phyloP scores from a whole-genome alignment of 2,113 vertebrate genomes.

The Erythrocercus mccallii region DNA sequence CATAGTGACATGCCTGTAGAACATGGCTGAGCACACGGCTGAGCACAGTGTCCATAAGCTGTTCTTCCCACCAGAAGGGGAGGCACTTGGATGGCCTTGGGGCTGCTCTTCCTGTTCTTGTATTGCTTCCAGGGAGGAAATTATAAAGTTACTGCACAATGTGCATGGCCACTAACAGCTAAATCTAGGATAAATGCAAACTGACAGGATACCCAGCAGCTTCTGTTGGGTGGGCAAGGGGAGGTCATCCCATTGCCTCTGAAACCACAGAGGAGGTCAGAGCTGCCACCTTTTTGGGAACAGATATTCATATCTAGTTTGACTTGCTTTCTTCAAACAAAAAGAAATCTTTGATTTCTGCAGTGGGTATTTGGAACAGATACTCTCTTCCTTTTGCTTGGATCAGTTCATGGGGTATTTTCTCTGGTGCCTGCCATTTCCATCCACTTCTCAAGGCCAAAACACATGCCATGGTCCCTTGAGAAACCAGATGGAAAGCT shows the following conservation, averaged over 20 bases:
- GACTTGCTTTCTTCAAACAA: background rate
- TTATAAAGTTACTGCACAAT: background rate
- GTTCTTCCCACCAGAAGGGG: background rate
- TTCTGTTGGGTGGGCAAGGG: background rate
- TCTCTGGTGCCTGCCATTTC: background rate
- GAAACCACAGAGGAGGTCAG: background rate
- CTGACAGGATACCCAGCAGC: background rate
- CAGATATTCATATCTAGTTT: background rate
- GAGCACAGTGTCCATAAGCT: background rate
- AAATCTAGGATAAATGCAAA: background rate
- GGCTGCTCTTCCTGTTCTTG: background rate
- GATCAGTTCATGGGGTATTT: background rate
- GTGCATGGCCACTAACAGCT: background rate
- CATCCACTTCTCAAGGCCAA: background rate
- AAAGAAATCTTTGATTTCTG: background rate
- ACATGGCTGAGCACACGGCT: background rate
- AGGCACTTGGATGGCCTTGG: background rate
- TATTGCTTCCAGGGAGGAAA: background rate
- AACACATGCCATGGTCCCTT: background rate
- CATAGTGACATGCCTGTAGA: fast-evolving
- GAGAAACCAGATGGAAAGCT: background rate
- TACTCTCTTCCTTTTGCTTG: background rate
- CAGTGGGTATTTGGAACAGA: background rate
- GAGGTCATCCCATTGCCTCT: background rate
- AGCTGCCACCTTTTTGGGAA: background rate